Percentiles rank a stretch among this genome's conserved stretches.
Evolutionary conservation across 2,888 invertebrate genomes (phyloP).

Genomic region (Gasteruption jaculator): DNA sequence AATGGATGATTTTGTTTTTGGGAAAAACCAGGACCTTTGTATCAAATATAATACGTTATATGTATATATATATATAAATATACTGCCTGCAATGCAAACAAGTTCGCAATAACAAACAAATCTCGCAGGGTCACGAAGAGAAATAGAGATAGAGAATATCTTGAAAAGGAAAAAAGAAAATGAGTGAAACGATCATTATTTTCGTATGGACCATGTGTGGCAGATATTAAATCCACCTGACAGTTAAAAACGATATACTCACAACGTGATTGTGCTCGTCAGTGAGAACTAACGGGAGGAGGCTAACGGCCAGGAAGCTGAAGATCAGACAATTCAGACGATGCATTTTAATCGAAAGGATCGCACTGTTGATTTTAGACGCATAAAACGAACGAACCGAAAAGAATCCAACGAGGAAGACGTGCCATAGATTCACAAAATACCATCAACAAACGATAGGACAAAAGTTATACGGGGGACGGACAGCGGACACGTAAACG

Average conservation of each 20-base stretch:
- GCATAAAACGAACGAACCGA: constrained; percentile 23
- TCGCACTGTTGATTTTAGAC: constrained; percentile 33
- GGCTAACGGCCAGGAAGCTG: constrained; percentile 36
- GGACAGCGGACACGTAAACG: constrained; percentile 28
- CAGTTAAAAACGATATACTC: constrained; percentile 51
- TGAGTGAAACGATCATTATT: too few species aligned
- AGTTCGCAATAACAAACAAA: not conserved
- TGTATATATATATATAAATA: too few species aligned
- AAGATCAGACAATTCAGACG: constrained; percentile 29
- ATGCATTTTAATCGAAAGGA: constrained; percentile 27
- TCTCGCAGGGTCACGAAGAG: too few species aligned
- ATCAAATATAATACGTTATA: too few species aligned
- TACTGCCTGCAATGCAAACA: not conserved
- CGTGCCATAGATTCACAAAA: constrained; percentile 32
- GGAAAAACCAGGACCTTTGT: too few species aligned
- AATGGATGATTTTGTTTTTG: too few species aligned
- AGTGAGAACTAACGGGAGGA: constrained; percentile 42
- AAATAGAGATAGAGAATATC: too few species aligned
- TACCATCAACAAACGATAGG: constrained; percentile 18
- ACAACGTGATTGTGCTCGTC: constrained; percentile 80
- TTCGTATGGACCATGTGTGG: too few species aligned
- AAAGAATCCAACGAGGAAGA: constrained; percentile 25
- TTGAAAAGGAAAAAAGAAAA: too few species aligned
- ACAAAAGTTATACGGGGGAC: constrained; percentile 28
- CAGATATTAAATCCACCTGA: too few species aligned